Conservation (phyloP, 1,140 invertebrate species). For the Trypoxylus dichotomus region DNA sequence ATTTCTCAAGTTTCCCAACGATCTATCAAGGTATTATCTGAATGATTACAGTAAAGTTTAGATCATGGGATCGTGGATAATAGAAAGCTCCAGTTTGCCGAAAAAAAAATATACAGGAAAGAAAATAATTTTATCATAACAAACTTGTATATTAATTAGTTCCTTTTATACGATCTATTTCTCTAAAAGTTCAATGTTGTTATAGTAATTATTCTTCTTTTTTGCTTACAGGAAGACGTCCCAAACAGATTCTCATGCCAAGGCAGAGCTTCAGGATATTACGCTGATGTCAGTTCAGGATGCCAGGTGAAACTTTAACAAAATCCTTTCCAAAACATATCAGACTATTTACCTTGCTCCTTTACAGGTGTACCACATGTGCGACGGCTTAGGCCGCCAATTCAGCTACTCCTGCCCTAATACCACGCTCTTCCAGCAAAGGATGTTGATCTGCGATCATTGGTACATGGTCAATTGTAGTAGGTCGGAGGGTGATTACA, state of each 20-base stretch:
- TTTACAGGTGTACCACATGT: conserved; percentile 75
- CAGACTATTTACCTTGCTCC: conserved; percentile 32
- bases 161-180: too few relatives aligned
- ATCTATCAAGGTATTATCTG: too few relatives aligned
- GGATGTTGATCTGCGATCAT: conserved; percentile 78
- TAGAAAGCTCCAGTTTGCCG: too few relatives aligned
- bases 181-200: too few relatives aligned
- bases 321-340: not conserved
- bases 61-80: too few relatives aligned
- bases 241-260: conserved; percentile 25
- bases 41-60: too few relatives aligned
- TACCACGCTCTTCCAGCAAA: conserved; percentile 76
- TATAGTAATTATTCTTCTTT: not conserved
- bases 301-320: conserved; percentile 16
- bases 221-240: not conserved
- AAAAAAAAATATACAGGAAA: too few relatives aligned
- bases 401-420: conserved; percentile 78
- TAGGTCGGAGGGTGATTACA: conserved; percentile 65
- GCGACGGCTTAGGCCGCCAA: conserved; percentile 69
- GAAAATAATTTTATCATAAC: too few relatives aligned
- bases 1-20: too few relatives aligned
- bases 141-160: too few relatives aligned
- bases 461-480: conserved; percentile 84
- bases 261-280: conserved; percentile 26
- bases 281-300: conserved; percentile 29